These are phyloP conservation scores for Didymodactylos carnosus DNA, from an alignment of 2,888 invertebrate genomes.

Conservation along the genomic window DNA sequence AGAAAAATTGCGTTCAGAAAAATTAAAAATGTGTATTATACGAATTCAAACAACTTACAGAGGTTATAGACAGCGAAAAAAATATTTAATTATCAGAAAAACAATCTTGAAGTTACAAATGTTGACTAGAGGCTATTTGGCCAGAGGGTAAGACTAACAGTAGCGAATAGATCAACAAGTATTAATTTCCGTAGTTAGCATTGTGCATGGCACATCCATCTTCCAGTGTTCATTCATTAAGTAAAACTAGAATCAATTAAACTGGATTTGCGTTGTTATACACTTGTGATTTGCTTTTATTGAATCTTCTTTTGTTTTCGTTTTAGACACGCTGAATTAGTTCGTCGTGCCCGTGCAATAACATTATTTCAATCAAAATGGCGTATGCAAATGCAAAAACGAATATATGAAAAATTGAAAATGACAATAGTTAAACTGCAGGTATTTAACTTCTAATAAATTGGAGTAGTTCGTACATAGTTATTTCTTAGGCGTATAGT, in stretches of 20 bases:
- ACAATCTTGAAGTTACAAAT: constrained; percentile 55
- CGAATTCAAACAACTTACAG: constrained; percentile 73
- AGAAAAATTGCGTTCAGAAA: constrained; percentile 72
- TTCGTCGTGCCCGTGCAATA: not conserved
- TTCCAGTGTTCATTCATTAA: too few relatives aligned
- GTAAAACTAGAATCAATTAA: too few relatives aligned
- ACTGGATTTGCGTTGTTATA: too few relatives aligned
- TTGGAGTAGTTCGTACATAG: too few relatives aligned
- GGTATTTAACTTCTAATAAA: not conserved
- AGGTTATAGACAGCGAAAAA: constrained; percentile 54
- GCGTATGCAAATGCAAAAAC: not conserved
- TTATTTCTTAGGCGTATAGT: constrained; percentile 22
- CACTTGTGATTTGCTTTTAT: too few relatives aligned
- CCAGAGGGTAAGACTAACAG: too few relatives aligned
- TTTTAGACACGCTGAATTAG: too few relatives aligned
- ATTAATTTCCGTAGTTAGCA: too few relatives aligned
- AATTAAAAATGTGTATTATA: constrained; percentile 60
- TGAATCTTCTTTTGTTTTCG: too few relatives aligned
- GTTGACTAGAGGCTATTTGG: constrained; percentile 58
- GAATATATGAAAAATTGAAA: not conserved
- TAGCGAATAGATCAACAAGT: too few relatives aligned
- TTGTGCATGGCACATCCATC: too few relatives aligned
- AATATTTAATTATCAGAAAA: constrained; percentile 48
- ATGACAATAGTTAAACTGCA: constrained; percentile 20
- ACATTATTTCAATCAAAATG: not conserved